Evolutionary conservation across 2,113 vertebrate genomes (phyloP).

Genomic region (Vulpes lagopus): DNA sequence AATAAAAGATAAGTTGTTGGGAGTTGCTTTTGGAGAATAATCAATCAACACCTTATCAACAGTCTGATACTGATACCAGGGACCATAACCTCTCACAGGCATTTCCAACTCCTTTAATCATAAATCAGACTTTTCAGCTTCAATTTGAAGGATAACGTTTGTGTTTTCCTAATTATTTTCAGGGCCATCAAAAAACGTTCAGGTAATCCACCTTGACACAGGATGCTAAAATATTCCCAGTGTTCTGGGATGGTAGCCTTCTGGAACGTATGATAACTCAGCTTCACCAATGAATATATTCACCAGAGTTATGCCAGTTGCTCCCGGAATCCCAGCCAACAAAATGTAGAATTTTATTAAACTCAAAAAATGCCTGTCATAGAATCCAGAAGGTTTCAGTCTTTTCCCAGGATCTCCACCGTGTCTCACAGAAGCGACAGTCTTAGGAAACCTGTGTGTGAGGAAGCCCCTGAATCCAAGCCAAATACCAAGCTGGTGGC

Average conservation of each 20-base stretch:
- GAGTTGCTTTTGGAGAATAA: conserved; percentile 89
- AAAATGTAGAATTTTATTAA: conserved; percentile 89
- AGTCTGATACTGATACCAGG: conserved; percentile 91
- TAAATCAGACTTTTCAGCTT: conserved; percentile 91
- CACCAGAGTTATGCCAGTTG: conserved; percentile 87
- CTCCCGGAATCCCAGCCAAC: conserved; percentile 92
- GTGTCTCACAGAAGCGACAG: not conserved
- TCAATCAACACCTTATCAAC: conserved; percentile 90
- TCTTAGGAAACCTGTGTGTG: not conserved
- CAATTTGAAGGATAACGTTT: conserved; percentile 90
- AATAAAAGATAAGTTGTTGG: conserved; percentile 89
- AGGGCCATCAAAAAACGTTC: conserved; percentile 89
- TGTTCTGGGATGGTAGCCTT: conserved; percentile 94
- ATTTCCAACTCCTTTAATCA: conserved; percentile 90
- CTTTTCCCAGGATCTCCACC: not conserved
- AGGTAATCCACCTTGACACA: conserved; percentile 94
- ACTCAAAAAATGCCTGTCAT: not conserved
- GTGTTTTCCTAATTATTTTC: conserved; percentile 95
- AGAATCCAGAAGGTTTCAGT: not conserved
- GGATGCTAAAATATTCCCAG: conserved; percentile 98
- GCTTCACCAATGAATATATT: conserved; percentile 96
- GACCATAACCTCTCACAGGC: conserved; percentile 93
- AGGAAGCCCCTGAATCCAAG: not conserved
- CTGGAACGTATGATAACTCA: conserved; percentile 94
- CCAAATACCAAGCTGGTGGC: not conserved